phyloP scores from a whole-genome alignment of 1,140 invertebrate species.

The Heliconius melpomene region DNA sequence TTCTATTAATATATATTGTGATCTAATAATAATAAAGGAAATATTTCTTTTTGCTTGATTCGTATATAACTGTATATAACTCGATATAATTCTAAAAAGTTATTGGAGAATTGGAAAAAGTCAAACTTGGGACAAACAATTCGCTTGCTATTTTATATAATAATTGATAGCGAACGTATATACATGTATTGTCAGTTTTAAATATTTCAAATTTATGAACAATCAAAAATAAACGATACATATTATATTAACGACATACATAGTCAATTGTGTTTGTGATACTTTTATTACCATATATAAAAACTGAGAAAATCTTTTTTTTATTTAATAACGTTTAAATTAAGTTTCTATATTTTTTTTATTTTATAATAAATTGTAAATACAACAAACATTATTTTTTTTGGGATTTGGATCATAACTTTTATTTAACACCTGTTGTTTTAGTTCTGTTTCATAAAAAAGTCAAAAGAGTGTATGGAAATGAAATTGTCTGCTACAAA shows the following conservation, averaged over 20 bases:
- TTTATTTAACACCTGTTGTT: no score
- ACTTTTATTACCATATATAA: background rate
- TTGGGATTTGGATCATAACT: no score
- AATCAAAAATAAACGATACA: background rate
- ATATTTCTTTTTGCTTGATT: background rate
- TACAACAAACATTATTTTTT: no score
- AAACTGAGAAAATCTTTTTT: no score
- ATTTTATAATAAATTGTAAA: no score
- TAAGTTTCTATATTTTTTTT: no score
- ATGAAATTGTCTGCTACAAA: background rate
- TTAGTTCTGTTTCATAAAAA: no score
- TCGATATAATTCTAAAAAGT: background rate
- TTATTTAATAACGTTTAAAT: no score
- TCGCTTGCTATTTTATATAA: background rate
- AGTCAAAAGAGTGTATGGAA: background rate
- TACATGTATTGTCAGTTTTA: background rate
- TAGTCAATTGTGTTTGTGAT: slow-evolving; percentile 15
- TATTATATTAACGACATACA: slow-evolving; percentile 10
- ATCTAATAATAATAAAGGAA: background rate
- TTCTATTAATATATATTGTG: background rate
- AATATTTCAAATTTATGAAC: background rate
- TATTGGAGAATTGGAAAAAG: background rate
- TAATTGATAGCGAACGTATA: background rate
- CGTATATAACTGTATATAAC: background rate
- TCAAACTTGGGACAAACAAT: background rate